Conservation (phyloP, 2,888 invertebrate genomes). For the Loripinus fragilis region DNA sequence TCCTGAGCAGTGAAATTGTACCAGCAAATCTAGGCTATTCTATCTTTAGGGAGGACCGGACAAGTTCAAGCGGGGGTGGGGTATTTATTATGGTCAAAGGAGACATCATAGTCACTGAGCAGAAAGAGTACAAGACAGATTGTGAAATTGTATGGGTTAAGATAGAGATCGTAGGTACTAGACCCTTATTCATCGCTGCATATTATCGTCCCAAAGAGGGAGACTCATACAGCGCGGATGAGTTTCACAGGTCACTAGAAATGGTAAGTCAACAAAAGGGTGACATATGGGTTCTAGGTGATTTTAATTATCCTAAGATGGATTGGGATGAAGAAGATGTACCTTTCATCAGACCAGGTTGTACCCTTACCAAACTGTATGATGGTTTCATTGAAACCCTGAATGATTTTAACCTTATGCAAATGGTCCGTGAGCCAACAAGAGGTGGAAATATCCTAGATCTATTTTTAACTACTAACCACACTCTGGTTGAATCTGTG, state of each 20-base stretch:
- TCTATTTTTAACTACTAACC: slow-evolving; percentile 7
- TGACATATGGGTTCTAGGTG: slow-evolving; percentile 10
- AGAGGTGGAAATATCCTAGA: neutral
- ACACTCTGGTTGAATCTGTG: slow-evolving; percentile 16
- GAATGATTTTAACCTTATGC: slow-evolving; percentile 6
- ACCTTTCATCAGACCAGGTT: slow-evolving; percentile 1
- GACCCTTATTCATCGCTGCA: neutral
- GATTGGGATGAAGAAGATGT: slow-evolving; percentile 9
- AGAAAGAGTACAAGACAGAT: neutral
- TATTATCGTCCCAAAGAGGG: slow-evolving; percentile 29
- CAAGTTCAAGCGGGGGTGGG: neutral
- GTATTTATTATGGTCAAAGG: neutral
- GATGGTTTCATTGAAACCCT: neutral
- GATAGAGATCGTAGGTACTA: slow-evolving; percentile 13
- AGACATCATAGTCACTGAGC: neutral
- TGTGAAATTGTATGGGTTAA: slow-evolving; percentile 11
- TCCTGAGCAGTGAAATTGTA: neutral
- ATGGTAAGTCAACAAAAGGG: slow-evolving; percentile 19
- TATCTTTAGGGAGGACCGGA: neutral
- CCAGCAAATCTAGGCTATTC: neutral
- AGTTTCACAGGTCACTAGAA: neutral
- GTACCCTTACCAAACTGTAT: slow-evolving; percentile 1
- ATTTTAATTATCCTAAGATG: slow-evolving; percentile 25
- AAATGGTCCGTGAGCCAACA: slow-evolving; percentile 6
- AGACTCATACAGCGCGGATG: slow-evolving; percentile 10